Evolutionary conservation across 1,140 invertebrate genomes (phyloP), one percentile per base, ranked within the genome.

Genomic region (Thaumatotibia leucotreta): DNA sequence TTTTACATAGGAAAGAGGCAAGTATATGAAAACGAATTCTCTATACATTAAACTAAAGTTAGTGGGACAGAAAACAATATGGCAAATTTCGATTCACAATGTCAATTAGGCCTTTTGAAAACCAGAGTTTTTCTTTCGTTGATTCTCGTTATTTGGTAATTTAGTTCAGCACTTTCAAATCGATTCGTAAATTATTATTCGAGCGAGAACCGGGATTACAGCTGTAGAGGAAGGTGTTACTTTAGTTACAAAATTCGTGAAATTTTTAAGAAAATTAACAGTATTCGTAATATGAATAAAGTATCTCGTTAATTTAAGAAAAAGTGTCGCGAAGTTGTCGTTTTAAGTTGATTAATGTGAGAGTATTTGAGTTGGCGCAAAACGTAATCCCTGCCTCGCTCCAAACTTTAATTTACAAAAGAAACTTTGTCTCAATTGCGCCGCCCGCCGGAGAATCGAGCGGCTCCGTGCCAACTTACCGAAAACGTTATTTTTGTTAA

Each of bases 1-100:
- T 75, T 84, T 79, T 75, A 84, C 32, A 68, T 24, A 77, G 76
- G 65, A 68, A 64, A 69, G 70, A 72, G 72, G 68, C 68, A 71
- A 70, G 39, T 73, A 62, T 69, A 67, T 63, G 64, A 73, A 71
- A 73, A 69, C 14, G 63, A 68, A 71, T 64, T 68, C 49, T 74
- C 64, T 69, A 66, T 64, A 63, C 61, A 64, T 52, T 35, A 29
- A 68, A 68, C 22, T 61, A 54, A 65, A 68, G 24, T 58, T 31
- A 14, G 24, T 27, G 52, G 52, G 52, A 10, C 29, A 27, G 27
- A 54, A 54, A 27, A 45, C 39, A 45, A 27, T 58, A 58, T 58
- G 52, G 52, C 52, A 14, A 58, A 27, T 58, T 58, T 58, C 52
- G 52, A 58, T 58, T 49, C 11, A 58, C 39, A 58, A 58, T 27